Conservation (phyloP, 2,113 vertebrate species). For the Hypocryptadius cinnamomeus region DNA sequence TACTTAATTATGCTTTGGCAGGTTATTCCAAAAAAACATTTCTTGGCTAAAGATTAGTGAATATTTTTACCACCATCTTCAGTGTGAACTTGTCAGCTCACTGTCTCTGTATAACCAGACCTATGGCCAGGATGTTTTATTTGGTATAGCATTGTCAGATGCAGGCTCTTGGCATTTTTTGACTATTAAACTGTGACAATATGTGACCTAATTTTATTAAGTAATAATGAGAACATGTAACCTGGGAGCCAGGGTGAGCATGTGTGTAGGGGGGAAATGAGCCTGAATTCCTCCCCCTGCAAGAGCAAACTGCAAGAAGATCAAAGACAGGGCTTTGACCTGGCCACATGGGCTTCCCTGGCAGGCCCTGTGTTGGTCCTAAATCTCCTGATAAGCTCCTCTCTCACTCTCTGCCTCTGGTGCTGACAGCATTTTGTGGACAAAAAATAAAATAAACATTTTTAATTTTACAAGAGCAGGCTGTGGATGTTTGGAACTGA, state of each 20-base stretch:
- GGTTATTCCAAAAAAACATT: not conserved
- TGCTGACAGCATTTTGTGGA: not conserved
- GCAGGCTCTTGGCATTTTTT: not conserved
- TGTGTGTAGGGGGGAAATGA: not conserved
- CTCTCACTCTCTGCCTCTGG: not conserved
- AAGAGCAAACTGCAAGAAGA: not conserved
- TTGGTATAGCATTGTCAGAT: not conserved
- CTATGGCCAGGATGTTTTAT: not conserved
- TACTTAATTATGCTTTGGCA: not conserved
- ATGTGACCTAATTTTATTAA: not conserved
- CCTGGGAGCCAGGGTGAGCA: not conserved
- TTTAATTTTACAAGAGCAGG: not conserved
- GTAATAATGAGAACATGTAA: not conserved
- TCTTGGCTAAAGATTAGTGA: not conserved
- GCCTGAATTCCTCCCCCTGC: not conserved
- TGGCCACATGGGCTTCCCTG: not conserved
- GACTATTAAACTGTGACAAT: not conserved
- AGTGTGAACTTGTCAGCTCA: not conserved
- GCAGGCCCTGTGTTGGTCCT: not conserved
- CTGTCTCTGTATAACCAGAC: not conserved
- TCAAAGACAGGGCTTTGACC: not conserved
- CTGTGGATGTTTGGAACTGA: not conserved
- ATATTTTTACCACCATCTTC: not conserved
- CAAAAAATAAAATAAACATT: not conserved
- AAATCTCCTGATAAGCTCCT: not conserved